phyloP scores from a whole-genome alignment of 2,113 vertebrate genomes.

The Bufo gargarizans region DNA sequence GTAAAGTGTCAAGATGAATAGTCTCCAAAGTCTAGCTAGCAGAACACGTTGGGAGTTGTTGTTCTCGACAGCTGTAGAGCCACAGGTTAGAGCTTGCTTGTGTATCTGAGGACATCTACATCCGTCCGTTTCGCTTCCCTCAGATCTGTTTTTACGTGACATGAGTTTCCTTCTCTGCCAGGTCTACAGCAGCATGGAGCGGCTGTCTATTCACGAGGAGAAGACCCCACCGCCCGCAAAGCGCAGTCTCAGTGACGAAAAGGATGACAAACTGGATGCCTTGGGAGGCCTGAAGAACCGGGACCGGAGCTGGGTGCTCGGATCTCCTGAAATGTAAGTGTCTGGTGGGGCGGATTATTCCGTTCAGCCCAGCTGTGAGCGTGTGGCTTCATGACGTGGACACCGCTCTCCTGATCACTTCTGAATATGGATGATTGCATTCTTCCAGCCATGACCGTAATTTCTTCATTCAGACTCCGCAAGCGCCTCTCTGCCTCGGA shows the following conservation, averaged over 20 bases:
- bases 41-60: neutral
- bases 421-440: no score
- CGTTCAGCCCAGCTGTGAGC: no score
- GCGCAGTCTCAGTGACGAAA: slow-evolving; percentile 94
- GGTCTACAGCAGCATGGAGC: slow-evolving; percentile 98
- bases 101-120: no score
- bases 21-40: neutral
- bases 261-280: slow-evolving; percentile 83
- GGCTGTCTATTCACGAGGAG: slow-evolving; percentile 91
- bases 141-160: no score
- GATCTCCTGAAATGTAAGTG: slow-evolving; percentile 93
- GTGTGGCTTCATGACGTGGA: no score
- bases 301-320: slow-evolving; percentile 91
- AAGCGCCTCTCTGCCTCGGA: slow-evolving; percentile 94
- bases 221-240: slow-evolving; percentile 87
- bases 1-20: no score
- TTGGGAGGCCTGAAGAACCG: slow-evolving; percentile 82
- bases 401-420: no score
- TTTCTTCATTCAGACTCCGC: slow-evolving; percentile 74
- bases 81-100: no score
- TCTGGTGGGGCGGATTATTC: neutral
- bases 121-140: no score
- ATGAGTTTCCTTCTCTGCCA: slow-evolving; percentile 58
- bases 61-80: no score
- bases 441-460: no score